These are phyloP conservation scores for Lasioglossum baleicum DNA, from an alignment of 1,140 invertebrate genomes.

Conservation along the genomic window DNA sequence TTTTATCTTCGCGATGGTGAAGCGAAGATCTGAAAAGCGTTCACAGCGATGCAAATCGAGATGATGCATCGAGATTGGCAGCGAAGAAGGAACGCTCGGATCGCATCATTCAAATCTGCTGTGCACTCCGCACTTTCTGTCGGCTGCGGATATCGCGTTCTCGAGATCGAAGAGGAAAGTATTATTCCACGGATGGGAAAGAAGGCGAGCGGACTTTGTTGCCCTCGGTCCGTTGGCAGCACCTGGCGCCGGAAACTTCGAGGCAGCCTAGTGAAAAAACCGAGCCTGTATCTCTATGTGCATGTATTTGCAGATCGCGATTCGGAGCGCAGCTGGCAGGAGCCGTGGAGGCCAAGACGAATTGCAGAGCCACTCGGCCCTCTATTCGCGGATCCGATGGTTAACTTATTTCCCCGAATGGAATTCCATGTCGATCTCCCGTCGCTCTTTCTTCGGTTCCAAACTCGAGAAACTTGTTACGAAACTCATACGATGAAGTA, in stretches of 20 bases:
- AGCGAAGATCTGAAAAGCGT: too few relatives aligned
- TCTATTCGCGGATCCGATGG: slow-evolving; percentile 45
- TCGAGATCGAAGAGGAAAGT: neutral
- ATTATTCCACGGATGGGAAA: slow-evolving; percentile 2
- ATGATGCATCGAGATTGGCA: too few relatives aligned
- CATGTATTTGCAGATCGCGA: slow-evolving; percentile 38
- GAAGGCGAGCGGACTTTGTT: neutral
- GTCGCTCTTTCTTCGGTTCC: too few relatives aligned
- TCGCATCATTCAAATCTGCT: neutral
- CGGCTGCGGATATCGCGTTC: neutral
- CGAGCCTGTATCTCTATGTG: slow-evolving; percentile 46
- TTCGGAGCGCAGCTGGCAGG: slow-evolving; percentile 49
- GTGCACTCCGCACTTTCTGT: neutral
- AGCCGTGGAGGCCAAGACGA: slow-evolving; percentile 45
- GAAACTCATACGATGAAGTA: too few relatives aligned
- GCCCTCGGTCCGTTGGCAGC: slow-evolving; percentile 33
- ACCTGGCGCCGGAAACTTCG: slow-evolving; percentile 42
- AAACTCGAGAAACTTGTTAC: too few relatives aligned
- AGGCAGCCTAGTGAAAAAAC: slow-evolving; percentile 27
- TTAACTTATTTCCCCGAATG: slow-evolving; percentile 24
- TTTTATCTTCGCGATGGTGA: too few relatives aligned
- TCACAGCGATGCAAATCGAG: too few relatives aligned
- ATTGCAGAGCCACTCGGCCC: slow-evolving; percentile 33
- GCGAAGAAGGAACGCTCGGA: neutral
- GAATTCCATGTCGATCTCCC: too few relatives aligned